These are phyloP conservation scores for Gadus chalcogrammus DNA, from an alignment of 2,113 vertebrate species.

Conservation along the genomic window DNA sequence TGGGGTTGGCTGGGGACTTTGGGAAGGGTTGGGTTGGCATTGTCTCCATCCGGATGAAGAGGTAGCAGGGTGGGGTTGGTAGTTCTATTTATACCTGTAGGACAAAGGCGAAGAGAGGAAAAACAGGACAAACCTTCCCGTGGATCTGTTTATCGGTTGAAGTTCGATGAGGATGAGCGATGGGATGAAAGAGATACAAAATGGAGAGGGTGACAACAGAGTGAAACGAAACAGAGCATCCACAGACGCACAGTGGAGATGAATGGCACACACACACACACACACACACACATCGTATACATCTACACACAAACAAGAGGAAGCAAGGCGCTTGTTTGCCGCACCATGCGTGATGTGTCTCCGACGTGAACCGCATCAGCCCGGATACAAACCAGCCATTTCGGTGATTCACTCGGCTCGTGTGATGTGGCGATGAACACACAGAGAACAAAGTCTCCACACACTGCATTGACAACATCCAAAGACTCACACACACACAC, in stretches of 20 bases:
- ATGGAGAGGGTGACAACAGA: slow-evolving; percentile 90
- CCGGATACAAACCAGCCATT: background rate
- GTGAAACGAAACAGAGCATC: slow-evolving; percentile 90
- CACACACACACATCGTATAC: no score
- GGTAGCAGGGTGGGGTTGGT: slow-evolving; percentile 17
- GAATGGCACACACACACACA: slow-evolving; percentile 29
- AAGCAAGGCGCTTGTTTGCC: background rate
- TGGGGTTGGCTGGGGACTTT: slow-evolving; percentile 13
- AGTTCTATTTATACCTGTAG: background rate
- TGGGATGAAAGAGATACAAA: slow-evolving; percentile 83
- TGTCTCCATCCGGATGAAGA: slow-evolving; percentile 6
- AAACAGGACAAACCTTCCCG: slow-evolving; percentile 91
- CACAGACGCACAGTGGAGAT: slow-evolving; percentile 55
- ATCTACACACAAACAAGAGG: slow-evolving; percentile 5
- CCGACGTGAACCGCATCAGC: background rate
- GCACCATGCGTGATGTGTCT: background rate
- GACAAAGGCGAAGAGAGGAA: slow-evolving; percentile 22
- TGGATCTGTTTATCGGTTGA: slow-evolving; percentile 92
- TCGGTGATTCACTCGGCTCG: background rate
- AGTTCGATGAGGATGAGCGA: slow-evolving; percentile 91
- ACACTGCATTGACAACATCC: no score
- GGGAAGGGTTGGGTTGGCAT: slow-evolving; percentile 21
- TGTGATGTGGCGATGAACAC: no score
- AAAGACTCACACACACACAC: background rate
- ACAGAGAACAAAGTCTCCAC: background rate